These are phyloP conservation scores for Pseudobourletiella spinata DNA, from an alignment of 1,140 invertebrate species.

Conservation along the genomic window DNA sequence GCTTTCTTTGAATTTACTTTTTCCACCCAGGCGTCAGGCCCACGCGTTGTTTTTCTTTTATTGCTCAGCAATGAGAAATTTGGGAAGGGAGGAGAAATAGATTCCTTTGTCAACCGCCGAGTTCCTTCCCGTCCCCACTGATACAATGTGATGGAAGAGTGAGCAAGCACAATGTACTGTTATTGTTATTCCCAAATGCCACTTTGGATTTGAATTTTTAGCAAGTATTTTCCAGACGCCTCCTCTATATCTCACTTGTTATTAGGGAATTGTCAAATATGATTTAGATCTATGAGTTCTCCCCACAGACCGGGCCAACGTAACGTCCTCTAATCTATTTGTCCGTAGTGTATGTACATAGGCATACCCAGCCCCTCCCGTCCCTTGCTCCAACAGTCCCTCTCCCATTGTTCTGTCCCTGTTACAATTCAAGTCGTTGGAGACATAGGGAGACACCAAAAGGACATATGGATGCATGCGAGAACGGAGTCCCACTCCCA, in stretches of 20 bases:
- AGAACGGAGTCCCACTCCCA: too few relatives aligned
- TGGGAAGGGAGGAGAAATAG: neutral
- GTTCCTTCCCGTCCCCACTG: neutral
- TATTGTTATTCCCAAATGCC: constrained; percentile 9
- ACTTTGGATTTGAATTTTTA: constrained; percentile 10
- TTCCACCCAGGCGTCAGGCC: neutral
- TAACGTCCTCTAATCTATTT: neutral
- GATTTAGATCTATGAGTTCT: constrained; percentile 12
- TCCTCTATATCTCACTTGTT: neutral
- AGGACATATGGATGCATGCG: too few relatives aligned
- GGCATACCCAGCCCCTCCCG: too few relatives aligned
- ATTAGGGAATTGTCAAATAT: constrained; percentile 13
- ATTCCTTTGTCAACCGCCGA: constrained; percentile 1
- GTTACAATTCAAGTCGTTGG: neutral
- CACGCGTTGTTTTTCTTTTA: constrained; percentile 5
- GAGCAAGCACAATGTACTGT: constrained; percentile 3
- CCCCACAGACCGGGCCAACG: neutral
- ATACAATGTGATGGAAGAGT: constrained; percentile 7
- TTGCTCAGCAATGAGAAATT: neutral
- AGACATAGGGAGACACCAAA: neutral
- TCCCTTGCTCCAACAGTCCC: too few relatives aligned
- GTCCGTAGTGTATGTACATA: too few relatives aligned
- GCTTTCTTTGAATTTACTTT: constrained; percentile 9
- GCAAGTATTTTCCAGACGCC: constrained; percentile 1
- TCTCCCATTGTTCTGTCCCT: neutral